These are phyloP conservation scores for Erebia palarica DNA, from an alignment of 2,888 invertebrate species.

Conservation along the genomic window DNA sequence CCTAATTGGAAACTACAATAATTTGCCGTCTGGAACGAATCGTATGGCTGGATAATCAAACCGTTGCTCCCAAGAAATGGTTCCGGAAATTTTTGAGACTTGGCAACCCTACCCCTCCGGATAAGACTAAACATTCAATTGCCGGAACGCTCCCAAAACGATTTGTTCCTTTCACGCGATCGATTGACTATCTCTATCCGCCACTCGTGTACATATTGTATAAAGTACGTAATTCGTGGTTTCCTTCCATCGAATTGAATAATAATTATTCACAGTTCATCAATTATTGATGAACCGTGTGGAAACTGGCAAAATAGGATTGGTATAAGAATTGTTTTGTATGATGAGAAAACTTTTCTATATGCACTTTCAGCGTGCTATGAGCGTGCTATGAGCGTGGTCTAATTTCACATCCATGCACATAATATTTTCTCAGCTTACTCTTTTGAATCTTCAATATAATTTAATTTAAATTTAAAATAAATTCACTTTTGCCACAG, in stretches of 20 bases:
- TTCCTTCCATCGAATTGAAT: conserved; percentile 40
- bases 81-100: conserved; percentile 16
- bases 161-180: conserved; percentile 73
- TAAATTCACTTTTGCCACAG: no score
- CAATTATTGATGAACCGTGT: not conserved
- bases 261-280: not conserved
- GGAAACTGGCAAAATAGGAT: conserved; percentile 42
- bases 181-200: conserved; percentile 61
- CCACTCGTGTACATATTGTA: conserved; percentile 17
- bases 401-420: no score
- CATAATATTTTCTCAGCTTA: no score
- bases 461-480: no score
- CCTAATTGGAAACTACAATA: not conserved
- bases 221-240: conserved; percentile 27
- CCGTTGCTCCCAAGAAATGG: conserved; percentile 7
- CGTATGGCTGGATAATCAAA: not conserved
- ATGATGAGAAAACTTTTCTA: no score
- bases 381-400: no score
- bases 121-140: conserved; percentile 79
- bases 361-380: no score
- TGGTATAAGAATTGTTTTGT: conserved; percentile 63
- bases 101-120: conserved; percentile 70
- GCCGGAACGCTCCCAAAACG: conserved; percentile 73
- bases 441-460: no score
- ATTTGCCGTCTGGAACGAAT: not conserved